Conservation (phyloP, 2,797 vertebrate genomes). For the Lepilemur septentrionalis region DNA sequence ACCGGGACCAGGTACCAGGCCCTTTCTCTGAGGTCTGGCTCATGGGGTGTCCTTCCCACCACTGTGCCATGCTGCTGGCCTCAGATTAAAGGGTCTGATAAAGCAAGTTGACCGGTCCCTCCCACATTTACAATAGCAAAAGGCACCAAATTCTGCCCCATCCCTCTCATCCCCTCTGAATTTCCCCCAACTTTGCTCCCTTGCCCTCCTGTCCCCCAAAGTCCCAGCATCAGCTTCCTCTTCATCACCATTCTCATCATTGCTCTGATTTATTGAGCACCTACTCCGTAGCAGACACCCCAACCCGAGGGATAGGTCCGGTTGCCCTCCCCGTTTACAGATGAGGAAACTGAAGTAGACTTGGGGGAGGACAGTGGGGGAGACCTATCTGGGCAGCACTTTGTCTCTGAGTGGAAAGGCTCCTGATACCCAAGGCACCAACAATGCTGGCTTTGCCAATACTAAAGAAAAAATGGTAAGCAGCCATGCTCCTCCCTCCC, state of each 20-base stretch:
- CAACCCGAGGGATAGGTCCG: background rate
- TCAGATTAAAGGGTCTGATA: background rate
- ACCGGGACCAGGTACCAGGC: background rate
- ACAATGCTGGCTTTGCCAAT: background rate
- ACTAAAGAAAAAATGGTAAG: constrained; percentile 29
- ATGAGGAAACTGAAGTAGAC: background rate
- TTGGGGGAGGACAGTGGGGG: background rate
- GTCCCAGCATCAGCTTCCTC: background rate
- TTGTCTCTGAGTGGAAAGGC: constrained; percentile 44
- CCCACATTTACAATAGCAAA: background rate
- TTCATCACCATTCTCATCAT: background rate
- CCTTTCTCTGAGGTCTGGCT: background rate
- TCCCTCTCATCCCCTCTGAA: background rate
- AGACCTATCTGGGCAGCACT: background rate
- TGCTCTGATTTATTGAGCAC: background rate
- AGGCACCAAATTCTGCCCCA: background rate
- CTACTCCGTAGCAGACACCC: background rate
- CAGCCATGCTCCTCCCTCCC: background rate
- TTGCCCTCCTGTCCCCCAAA: background rate
- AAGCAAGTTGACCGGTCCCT: background rate
- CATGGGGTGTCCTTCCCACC: background rate
- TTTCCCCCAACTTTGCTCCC: background rate
- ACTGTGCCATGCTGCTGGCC: background rate
- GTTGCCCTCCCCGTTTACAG: background rate
- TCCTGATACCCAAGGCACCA: background rate